Base-by-base conservation (phyloP, 1,140 invertebrate genomes). In the Asbolus verrucosus region DNA sequence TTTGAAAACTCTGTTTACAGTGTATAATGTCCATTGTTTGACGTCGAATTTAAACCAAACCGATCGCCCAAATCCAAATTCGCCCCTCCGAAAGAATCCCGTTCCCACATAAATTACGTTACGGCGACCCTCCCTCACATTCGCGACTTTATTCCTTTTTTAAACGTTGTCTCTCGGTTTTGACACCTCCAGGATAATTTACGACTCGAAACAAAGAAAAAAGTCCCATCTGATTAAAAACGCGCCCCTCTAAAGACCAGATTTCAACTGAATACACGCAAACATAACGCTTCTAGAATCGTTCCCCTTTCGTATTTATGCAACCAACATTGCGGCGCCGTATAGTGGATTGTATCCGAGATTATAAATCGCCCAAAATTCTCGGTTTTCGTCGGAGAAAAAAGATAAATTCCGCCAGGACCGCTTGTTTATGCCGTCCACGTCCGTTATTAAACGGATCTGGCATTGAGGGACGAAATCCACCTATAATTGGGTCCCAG, bases 371-470 rank as follows among this genome's bases (percentile, higher is more conserved):
- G n/a, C n/a, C n/a, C n/a, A n/a, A n/a, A n/a, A 54, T 54, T 54
- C 46, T 8, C 8, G 13, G 27, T 27, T 54, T 54, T 19, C 27
- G 46, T 54, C 21, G 19, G 41, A 14, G 41, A 9, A 46, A 16
- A 46, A 46, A 46, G 41, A 46, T 46, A 46, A 46, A 54, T 27
- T 14, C 46, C n/a, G 46, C 13, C 13, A 54, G 14, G 27, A 14
- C 9, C 2, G 21, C 19, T 24, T 13, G 21, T 24, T 54, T 54
- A 54, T 54, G 46, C 46, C 21, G 46, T 6, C 27, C 46, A 54
- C 46, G 46, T 54, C n/a, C 13, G 46, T 54, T 54, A 54, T 54
- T 54, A 54, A 54, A 54, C 46, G 46, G 46, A 54, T 54, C 19
- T 54, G 46, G 19, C 46, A 54, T 54, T 21, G 46, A 27, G 46